Conservation (phyloP, 2,888 invertebrate genomes). For the Glomeris marginata region DNA sequence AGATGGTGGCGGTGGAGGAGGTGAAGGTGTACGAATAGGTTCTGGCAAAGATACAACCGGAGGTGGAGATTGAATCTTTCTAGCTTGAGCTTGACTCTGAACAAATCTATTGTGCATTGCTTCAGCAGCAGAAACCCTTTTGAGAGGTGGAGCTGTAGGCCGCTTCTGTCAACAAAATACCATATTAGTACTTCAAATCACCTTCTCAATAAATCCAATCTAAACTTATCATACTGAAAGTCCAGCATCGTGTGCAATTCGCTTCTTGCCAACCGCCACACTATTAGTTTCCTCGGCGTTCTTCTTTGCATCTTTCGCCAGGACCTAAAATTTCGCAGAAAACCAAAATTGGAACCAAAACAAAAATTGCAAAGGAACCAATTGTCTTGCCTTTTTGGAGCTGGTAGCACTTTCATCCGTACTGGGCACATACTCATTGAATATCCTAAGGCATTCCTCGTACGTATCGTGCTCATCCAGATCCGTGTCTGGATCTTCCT, state of each 20-base stretch:
- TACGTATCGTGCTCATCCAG: constrained; percentile 43
- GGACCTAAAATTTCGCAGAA: constrained; percentile 8
- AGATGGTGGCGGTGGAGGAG: too few species aligned
- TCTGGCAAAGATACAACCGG: too few species aligned
- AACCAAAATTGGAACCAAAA: too few species aligned
- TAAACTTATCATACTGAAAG: neutral
- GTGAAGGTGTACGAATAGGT: too few species aligned
- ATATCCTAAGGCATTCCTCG: constrained; percentile 71
- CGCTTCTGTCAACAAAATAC: too few species aligned
- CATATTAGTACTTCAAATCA: neutral
- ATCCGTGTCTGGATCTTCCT: constrained; percentile 31
- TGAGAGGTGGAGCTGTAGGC: constrained; percentile 19
- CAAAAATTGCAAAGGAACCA: too few species aligned
- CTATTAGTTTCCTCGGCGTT: constrained; percentile 20
- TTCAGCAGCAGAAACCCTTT: constrained; percentile 9
- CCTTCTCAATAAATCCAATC: neutral
- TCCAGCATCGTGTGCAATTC: constrained; percentile 7
- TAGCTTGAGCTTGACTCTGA: neutral
- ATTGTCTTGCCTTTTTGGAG: neutral
- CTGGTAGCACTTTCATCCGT: neutral
- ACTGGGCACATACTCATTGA: constrained; percentile 49
- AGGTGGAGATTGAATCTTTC: too few species aligned
- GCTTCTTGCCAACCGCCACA: constrained; percentile 4
- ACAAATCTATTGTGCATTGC: constrained; percentile 15
- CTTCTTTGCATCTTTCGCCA: constrained; percentile 5